Evolutionary conservation across 2,113 vertebrate species (phyloP).

Genomic region (Xenopus borealis): DNA sequence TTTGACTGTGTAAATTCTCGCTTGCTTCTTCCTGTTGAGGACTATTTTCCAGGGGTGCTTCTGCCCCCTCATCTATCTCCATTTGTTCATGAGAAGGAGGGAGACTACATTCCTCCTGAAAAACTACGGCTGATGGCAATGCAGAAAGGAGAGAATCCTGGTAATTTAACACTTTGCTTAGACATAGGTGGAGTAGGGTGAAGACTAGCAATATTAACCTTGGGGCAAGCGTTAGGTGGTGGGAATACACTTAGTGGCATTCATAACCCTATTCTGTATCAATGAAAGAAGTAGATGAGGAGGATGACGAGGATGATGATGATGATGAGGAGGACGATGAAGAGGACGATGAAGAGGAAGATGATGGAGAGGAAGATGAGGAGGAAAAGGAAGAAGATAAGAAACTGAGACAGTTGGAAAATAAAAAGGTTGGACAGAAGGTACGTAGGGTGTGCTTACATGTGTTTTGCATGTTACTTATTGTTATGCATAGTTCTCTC

Average conservation of each 20-base stretch:
- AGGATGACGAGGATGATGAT: slow-evolving; percentile 41
- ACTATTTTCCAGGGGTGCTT: slow-evolving; percentile 84
- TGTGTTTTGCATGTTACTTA: not conserved
- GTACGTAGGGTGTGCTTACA: slow-evolving; percentile 52
- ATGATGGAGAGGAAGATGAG: slow-evolving; percentile 37
- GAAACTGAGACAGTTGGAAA: slow-evolving; percentile 76
- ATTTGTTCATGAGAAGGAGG: slow-evolving; percentile 89
- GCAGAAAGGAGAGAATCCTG: slow-evolving; percentile 82
- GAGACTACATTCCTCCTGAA: slow-evolving; percentile 92
- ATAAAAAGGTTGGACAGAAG: slow-evolving; percentile 71
- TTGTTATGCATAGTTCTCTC: not conserved
- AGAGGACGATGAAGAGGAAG: slow-evolving; percentile 39
- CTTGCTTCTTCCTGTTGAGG: slow-evolving; percentile 79
- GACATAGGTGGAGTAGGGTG: too few relatives aligned
- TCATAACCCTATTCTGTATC: not conserved
- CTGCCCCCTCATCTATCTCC: slow-evolving; percentile 92
- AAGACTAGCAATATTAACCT: too few relatives aligned
- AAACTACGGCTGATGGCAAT: slow-evolving; percentile 87
- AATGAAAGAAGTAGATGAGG: not conserved
- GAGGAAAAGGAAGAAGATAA: slow-evolving; percentile 74
- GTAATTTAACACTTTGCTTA: slow-evolving; percentile 52
- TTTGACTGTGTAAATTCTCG: slow-evolving; percentile 87
- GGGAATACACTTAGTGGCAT: not conserved
- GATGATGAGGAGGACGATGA: slow-evolving; percentile 47
- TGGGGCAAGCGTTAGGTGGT: not conserved